These are phyloP conservation scores for Botia almorhae DNA, from an alignment of 2,797 vertebrate species.

Conservation along the genomic window DNA sequence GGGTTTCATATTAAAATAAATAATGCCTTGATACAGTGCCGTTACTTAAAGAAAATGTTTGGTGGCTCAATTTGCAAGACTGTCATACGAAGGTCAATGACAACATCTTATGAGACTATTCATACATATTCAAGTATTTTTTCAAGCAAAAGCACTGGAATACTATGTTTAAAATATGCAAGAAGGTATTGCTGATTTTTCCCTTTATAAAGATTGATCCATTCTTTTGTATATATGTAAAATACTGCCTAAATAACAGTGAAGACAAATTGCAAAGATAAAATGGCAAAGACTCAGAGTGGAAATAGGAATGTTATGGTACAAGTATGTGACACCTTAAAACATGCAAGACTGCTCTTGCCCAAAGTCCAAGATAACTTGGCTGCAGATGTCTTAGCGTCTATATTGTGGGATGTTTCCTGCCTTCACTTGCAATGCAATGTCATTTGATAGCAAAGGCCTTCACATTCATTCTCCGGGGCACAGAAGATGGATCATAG, in stretches of 20 bases:
- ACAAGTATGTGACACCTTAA: conserved; percentile 54
- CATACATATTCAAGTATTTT: conserved; percentile 78
- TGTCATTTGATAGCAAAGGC: conserved; percentile 57
- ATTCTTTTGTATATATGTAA: conserved; percentile 55
- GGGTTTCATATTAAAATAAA: conserved; percentile 87
- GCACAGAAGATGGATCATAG: conserved; percentile 45
- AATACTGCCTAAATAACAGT: conserved; percentile 52
- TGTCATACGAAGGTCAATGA: conserved; percentile 64
- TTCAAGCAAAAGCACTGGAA: conserved; percentile 78
- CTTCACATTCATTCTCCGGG: conserved; percentile 49
- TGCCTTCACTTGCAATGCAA: conserved; percentile 30
- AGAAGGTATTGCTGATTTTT: conserved; percentile 67
- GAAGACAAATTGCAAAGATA: conserved; percentile 55
- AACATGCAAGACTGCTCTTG: conserved; percentile 50
- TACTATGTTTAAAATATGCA: conserved; percentile 73
- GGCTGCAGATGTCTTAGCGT: conserved; percentile 40
- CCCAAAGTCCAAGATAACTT: conserved; percentile 54
- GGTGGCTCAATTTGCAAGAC: conserved; percentile 65
- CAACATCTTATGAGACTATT: conserved; percentile 68
- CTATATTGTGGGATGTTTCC: conserved; percentile 41
- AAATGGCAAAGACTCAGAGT: conserved; percentile 50
- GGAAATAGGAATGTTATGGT: conserved; percentile 63
- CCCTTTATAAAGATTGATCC: conserved; percentile 60
- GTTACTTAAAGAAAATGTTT: conserved; percentile 78
- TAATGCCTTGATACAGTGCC: conserved; percentile 94